Base-by-base conservation (phyloP, 2,888 invertebrate genomes). In the Hirtodrosophila cameraria region DNA sequence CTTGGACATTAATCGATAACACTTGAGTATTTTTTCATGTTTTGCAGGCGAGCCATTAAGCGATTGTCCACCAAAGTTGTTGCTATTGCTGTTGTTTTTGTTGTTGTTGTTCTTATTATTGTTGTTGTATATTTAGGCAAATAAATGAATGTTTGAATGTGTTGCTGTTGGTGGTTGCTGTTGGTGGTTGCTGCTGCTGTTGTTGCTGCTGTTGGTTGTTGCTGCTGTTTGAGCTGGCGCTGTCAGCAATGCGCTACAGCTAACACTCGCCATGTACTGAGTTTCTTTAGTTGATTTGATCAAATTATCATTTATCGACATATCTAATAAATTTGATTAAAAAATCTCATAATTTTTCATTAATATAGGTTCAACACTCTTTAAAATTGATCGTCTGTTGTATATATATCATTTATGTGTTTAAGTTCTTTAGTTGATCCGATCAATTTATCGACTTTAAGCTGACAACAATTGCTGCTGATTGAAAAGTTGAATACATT, bases 1-100 rank as follows among this genome's bases (percentile, higher is more conserved):
- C 88, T 86, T 89, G 90, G 91, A 90, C 91, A 90, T 90, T 91
- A 90, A 91, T 91, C 90, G 90, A 90, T 90, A 91, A 90, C 89
- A 90, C 89, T 90, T 90, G 90, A 90, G 90, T 90, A 90, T 90
- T 89, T 90, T 90, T 90, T 90, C 90, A 89, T 90, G 90, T 90
- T 90, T 86, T 80, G 83, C 88, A 91, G 90, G 90, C 91, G 91
- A 90, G 89, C 91, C 91, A 90, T 90, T 90, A 90, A 91, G 89
- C 89, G 90, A 90, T 90, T 90, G 90, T 90, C 90, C 80, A 86
- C 79, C 71, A 64, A 64, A 79, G 59, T 60, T 59, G 66, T 52
- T 64, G 64, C 33, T 57, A 35, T 18, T 52, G 23, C 25, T 59
- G 30, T 36, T 57, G 35, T 27, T 39, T 53, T 18, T 61, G 50